Evolutionary conservation across 2,888 invertebrate species (phyloP).

Genomic region (Synergus umbraculus): DNA sequence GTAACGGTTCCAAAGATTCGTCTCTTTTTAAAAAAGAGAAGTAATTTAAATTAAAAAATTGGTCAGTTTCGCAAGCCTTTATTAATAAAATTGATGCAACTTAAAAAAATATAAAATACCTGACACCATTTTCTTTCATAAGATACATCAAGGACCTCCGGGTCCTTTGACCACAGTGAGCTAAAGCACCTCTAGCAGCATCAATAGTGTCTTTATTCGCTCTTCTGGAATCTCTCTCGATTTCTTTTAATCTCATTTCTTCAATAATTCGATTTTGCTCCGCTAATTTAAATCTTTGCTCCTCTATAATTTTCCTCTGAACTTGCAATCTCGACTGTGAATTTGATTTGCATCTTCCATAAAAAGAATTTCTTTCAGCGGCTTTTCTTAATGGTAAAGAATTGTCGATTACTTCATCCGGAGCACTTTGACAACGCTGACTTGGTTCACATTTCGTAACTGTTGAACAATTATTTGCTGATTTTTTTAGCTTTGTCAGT

Average conservation of each 20-base stretch:
- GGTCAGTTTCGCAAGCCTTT: neutral
- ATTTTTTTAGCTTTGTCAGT: conserved; percentile 50
- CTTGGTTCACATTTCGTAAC: conserved; percentile 9
- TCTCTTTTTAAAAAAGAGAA: conserved; percentile 70
- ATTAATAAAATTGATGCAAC: neutral
- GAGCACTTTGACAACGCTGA: conserved; percentile 43
- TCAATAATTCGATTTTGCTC: conserved; percentile 87
- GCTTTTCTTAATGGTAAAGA: conserved; percentile 20
- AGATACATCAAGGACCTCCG: conserved; percentile 68
- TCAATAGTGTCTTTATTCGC: conserved; percentile 79
- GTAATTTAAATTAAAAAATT: conserved; percentile 45
- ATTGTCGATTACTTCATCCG: conserved; percentile 34
- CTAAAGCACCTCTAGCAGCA: conserved; percentile 80
- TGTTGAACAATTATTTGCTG: neutral
- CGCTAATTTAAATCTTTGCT: conserved; percentile 85
- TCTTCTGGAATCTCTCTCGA: conserved; percentile 81
- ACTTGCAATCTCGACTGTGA: conserved; percentile 76
- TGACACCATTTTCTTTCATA: conserved; percentile 68
- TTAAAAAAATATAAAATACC: conserved; percentile 55
- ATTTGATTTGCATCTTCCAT: neutral
- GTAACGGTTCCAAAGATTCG: conserved; percentile 57
- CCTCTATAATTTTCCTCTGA: conserved; percentile 86
- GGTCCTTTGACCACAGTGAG: conserved; percentile 72
- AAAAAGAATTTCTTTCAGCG: neutral
- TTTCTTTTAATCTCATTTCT: conserved; percentile 84